Evolutionary conservation across 2,888 invertebrate species (phyloP).

Genomic region (Sphaeridia pumilis): DNA sequence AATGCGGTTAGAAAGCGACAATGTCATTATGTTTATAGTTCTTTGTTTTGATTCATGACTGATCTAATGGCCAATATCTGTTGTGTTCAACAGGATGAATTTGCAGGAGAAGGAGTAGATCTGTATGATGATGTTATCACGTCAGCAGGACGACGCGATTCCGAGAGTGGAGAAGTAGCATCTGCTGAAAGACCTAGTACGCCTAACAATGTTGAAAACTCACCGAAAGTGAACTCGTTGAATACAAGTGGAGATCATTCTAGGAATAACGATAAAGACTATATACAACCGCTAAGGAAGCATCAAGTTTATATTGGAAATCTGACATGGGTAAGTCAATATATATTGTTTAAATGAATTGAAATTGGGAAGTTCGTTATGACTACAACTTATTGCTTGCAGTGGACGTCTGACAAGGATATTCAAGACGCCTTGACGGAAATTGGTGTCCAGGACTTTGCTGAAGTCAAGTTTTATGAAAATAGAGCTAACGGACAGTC

Average conservation of each 20-base stretch:
- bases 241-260: conserved; percentile 7
- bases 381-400: conserved; percentile 24
- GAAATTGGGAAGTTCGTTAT: neutral
- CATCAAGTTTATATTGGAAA: conserved; percentile 95
- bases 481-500: conserved; percentile 97
- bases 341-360: neutral
- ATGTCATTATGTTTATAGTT: neutral
- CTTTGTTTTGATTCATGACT: neutral
- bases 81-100: conserved; percentile 53
- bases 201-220: conserved; percentile 12
- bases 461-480: conserved; percentile 98
- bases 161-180: conserved; percentile 36
- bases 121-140: conserved; percentile 92
- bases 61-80: neutral
- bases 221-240: conserved; percentile 11
- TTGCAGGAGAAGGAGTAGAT: conserved; percentile 77
- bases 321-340: conserved; percentile 78
- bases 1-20: conserved; percentile 37
- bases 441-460: conserved; percentile 80
- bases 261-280: conserved; percentile 40
- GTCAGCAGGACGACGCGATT: conserved; percentile 48
- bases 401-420: conserved; percentile 98
- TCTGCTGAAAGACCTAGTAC: conserved; percentile 20
- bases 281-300: conserved; percentile 60
- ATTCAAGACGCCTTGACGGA: conserved; percentile 79